A percentile compares a stretch with the other conserved stretches of the same genome.
Conservation (phyloP, 2,888 invertebrate species). For the Morpho deidamia region DNA sequence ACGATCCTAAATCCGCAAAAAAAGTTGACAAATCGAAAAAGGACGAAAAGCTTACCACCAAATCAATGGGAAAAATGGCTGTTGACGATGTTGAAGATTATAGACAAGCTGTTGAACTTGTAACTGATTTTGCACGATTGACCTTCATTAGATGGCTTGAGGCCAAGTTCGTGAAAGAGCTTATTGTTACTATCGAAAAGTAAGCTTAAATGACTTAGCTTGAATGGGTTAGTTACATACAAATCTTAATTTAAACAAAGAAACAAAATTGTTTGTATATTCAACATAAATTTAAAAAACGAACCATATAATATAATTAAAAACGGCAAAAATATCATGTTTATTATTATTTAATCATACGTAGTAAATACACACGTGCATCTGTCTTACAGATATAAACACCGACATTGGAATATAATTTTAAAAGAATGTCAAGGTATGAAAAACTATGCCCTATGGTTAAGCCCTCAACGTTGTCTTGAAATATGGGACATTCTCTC, state of each 20-base stretch:
- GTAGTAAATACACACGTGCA: background rate
- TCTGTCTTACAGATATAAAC: constrained; percentile 43
- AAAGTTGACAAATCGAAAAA: constrained; percentile 38
- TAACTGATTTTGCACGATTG: constrained; percentile 51
- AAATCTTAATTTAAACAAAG: too few relatives aligned
- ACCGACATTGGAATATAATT: constrained; percentile 61
- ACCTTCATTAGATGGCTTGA: constrained; percentile 56
- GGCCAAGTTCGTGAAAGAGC: constrained; percentile 46
- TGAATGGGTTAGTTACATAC: too few relatives aligned
- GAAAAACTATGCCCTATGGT: constrained; percentile 46
- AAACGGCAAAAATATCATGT: background rate
- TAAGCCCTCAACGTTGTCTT: constrained; percentile 43
- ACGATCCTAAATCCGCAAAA: constrained; percentile 26
- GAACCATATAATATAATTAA: too few relatives aligned
- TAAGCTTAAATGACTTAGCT: constrained; percentile 24
- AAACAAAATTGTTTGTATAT: too few relatives aligned
- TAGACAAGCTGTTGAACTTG: constrained; percentile 44
- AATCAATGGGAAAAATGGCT: constrained; percentile 29
- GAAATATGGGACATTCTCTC: constrained; percentile 59
- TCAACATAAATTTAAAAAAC: too few relatives aligned
- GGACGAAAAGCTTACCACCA: constrained; percentile 30
- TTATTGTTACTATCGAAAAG: constrained; percentile 46
- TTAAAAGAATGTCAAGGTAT: constrained; percentile 48
- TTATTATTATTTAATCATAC: background rate
- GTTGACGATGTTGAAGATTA: constrained; percentile 43